A percentile compares a stretch with the other conserved stretches of the same genome.
phyloP scores from a whole-genome alignment of 2,797 vertebrate species.

The Chlorospingus semifuscus region DNA sequence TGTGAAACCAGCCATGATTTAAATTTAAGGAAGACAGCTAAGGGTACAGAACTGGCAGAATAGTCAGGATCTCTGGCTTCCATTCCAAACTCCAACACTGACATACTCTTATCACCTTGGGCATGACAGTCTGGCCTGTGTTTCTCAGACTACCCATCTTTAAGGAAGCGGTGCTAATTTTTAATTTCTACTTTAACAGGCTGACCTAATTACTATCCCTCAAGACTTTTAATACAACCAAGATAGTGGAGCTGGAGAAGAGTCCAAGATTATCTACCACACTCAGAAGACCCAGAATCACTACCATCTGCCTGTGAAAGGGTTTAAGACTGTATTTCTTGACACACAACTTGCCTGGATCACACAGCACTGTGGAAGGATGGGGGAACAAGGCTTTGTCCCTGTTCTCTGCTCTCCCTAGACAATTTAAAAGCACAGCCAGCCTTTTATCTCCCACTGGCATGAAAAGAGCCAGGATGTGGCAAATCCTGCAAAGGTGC shows the following conservation, averaged over 20 bases:
- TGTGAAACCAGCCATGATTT: background rate
- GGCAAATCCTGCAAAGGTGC: conserved; percentile 16
- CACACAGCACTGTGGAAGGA: background rate
- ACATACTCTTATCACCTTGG: background rate
- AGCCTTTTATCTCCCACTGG: background rate
- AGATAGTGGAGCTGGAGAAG: background rate
- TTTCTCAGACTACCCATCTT: background rate
- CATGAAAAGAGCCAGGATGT: background rate
- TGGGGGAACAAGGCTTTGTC: background rate
- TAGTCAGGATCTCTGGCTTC: background rate
- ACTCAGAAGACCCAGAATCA: background rate
- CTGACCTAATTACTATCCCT: conserved; percentile 38
- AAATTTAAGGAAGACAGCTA: background rate
- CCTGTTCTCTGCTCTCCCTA: background rate
- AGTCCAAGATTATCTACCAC: background rate
- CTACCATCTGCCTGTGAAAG: background rate
- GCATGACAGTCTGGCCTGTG: background rate
- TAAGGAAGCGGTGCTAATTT: conserved; percentile 21
- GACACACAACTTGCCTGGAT: background rate
- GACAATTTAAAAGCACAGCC: background rate
- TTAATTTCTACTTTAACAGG: conserved; percentile 36
- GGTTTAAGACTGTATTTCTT: background rate
- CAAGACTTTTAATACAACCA: background rate
- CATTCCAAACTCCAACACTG: background rate
- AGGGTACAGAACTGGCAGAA: background rate